phyloP scores from a whole-genome alignment of 2,888 invertebrate species.

The Agrenia bidenticulata region DNA sequence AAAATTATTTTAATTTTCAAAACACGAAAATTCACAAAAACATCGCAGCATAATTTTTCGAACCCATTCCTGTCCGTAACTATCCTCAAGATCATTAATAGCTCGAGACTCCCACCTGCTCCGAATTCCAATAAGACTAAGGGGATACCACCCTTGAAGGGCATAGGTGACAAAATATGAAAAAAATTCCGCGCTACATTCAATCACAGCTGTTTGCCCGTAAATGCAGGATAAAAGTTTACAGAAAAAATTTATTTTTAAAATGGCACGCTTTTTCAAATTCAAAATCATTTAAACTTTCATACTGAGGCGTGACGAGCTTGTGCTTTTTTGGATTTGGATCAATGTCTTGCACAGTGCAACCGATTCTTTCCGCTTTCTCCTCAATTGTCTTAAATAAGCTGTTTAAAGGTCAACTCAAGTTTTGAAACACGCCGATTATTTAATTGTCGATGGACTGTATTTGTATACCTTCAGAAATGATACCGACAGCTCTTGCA shows the following conservation, averaged over 20 bases:
- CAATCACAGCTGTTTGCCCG: slow-evolving; percentile 99
- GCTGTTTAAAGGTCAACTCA: too few relatives aligned
- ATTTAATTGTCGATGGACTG: too few relatives aligned
- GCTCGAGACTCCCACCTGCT: slow-evolving; percentile 98
- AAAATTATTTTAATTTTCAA: too few relatives aligned
- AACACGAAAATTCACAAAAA: too few relatives aligned
- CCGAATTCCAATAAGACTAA: slow-evolving; percentile 85
- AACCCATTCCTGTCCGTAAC: slow-evolving; percentile 97
- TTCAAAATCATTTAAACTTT: too few relatives aligned
- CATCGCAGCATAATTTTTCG: too few relatives aligned
- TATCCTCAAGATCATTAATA: slow-evolving; percentile 95
- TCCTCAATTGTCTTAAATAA: slow-evolving; percentile 53
- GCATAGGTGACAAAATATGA: slow-evolving; percentile 99
- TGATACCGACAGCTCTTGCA: slow-evolving; percentile 31
- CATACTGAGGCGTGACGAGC: slow-evolving; percentile 62
- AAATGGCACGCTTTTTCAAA: too few relatives aligned
- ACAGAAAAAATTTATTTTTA: too few relatives aligned
- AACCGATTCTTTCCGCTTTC: slow-evolving; percentile 56
- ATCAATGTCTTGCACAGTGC: slow-evolving; percentile 52
- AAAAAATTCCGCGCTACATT: slow-evolving; percentile 99
- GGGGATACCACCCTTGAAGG: slow-evolving; percentile 95
- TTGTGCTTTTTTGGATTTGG: slow-evolving; percentile 21
- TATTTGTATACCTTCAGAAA: slow-evolving; percentile 18
- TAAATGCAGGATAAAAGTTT: slow-evolving; percentile 98
- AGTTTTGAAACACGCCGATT: too few relatives aligned